Base-by-base conservation (phyloP, 1,140 invertebrate genomes). In the Telenomus remus region DNA sequence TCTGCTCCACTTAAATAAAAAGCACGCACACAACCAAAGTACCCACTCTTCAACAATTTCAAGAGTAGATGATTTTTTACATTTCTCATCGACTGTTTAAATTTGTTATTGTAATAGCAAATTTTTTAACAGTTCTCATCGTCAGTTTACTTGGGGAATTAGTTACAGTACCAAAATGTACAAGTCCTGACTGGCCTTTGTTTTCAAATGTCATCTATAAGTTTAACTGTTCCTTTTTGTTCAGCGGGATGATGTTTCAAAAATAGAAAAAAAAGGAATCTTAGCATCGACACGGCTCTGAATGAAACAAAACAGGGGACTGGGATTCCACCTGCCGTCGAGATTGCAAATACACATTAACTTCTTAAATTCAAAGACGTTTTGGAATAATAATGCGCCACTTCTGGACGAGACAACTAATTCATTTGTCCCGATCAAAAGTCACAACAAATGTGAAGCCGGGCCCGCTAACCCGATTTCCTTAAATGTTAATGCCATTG, bases 401-500 rank as follows among this genome's bases (percentile, higher is more conserved):
- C 51, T 61, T 12, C 6, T 44, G 51, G 14, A 44, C 37, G 27
- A 61, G 39, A 55, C 53, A 56, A 63, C 27, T 60, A 66, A 72
- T 72, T 69, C 60, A 72, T 80, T 78, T 76, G 57, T 72, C 54
- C 51, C 51, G 64, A 76, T 73, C 55, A 42, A 73, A 79, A 75
- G 72, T 79, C 73, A 79, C 77, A 79, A 79, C 78, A 79, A 70
- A 69, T 53, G 69, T 53, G 15, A 13, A 9, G 3, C 10, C 47
- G 49, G 42, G 46, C 43, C 59, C 42, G 78, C 63, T 84, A 84
- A 86, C 85, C 81, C 80, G 85, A 86, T 87, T 87, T 87, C 61
- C 68, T 72, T 60, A 81, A 78, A 78, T 76, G 79, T 78, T 86
- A 87, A 87, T 86, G 75, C 84, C 47, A 84, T 86, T 86, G 83